These are phyloP conservation scores for Acrossocheilus fasciatus DNA, from an alignment of 2,797 vertebrate genomes.

Conservation along the genomic window DNA sequence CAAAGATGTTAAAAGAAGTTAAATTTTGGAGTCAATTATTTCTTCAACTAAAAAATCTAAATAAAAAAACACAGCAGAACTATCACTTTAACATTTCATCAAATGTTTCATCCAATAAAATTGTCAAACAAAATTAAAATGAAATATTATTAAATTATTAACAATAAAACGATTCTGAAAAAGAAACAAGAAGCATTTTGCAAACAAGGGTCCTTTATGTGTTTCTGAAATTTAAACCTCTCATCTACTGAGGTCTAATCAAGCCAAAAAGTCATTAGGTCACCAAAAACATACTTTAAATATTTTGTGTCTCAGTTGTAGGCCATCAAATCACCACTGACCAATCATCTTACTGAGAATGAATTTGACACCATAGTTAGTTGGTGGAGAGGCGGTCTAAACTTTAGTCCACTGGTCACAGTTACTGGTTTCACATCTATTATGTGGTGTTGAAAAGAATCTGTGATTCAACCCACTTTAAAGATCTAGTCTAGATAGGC, in stretches of 20 bases:
- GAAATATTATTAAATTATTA: background rate
- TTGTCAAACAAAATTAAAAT: background rate
- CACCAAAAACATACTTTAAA: background rate
- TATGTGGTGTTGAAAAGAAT: conserved; percentile 1
- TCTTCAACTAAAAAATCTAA: background rate
- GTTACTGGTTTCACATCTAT: background rate
- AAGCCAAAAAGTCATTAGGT: background rate
- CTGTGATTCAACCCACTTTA: background rate
- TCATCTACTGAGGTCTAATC: background rate
- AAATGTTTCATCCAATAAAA: background rate
- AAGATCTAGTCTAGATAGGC: background rate
- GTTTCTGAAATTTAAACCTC: background rate
- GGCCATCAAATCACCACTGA: background rate
- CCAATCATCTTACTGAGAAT: background rate
- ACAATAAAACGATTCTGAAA: background rate
- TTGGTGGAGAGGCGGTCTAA: background rate
- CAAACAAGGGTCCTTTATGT: background rate
- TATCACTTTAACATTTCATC: background rate
- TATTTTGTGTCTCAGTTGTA: background rate
- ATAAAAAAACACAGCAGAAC: background rate
- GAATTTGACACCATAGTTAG: background rate
- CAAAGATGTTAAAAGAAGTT: background rate
- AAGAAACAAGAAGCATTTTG: background rate
- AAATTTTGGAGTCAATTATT: background rate
- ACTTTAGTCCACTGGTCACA: background rate